Conservation (phyloP, 2,797 vertebrate genomes). For the Enteromius unitaeniatus region DNA sequence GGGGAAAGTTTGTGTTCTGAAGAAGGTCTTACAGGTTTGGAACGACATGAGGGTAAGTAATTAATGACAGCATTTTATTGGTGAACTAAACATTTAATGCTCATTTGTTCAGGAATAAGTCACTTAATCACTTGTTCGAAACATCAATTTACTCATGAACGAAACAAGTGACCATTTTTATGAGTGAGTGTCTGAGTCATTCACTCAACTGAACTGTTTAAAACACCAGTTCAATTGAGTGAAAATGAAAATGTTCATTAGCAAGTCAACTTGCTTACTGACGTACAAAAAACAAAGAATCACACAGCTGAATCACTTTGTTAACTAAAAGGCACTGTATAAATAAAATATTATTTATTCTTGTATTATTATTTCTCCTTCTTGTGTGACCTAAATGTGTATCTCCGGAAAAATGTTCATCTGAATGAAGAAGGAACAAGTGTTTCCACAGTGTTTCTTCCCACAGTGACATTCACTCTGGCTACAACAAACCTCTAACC, state of each 20-base stretch:
- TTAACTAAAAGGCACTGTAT: background rate
- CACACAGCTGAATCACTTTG: background rate
- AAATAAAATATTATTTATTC: conserved; percentile 7
- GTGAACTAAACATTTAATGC: background rate
- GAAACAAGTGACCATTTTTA: background rate
- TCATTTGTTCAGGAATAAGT: background rate
- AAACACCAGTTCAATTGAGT: background rate
- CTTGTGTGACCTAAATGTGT: background rate
- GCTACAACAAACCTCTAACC: background rate
- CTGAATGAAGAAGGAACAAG: background rate
- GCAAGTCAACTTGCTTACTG: background rate
- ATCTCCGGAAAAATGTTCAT: background rate
- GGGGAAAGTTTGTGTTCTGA: too few species aligned
- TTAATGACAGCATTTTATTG: too few species aligned
- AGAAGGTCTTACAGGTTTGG: too few species aligned
- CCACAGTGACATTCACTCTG: background rate
- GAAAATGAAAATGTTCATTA: too few species aligned
- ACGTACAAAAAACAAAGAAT: background rate
- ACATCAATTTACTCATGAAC: background rate
- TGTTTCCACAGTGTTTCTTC: background rate
- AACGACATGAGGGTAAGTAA: too few species aligned
- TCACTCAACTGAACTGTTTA: background rate
- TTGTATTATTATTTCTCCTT: background rate
- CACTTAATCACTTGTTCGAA: background rate
- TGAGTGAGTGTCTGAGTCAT: background rate